phyloP scores from a whole-genome alignment of 2,113 vertebrate species.

The Pseudopipra pipra region DNA sequence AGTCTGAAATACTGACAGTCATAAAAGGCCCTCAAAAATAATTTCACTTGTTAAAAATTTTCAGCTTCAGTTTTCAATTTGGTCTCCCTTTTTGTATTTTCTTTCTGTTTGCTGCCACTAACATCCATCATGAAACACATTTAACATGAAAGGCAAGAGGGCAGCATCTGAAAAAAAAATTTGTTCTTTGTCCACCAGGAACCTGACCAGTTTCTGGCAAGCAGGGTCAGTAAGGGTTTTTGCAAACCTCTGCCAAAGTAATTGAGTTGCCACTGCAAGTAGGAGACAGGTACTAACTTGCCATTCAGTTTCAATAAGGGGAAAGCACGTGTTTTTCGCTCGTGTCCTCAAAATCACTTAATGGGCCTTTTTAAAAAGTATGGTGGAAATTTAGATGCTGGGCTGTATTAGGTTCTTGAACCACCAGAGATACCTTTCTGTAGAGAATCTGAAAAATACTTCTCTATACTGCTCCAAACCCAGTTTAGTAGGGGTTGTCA shows the following conservation, averaged over 20 bases:
- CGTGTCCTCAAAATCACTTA: not conserved
- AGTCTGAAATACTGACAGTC: not conserved
- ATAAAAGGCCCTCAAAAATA: not conserved
- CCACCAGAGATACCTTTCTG: not conserved
- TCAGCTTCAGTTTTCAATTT: not conserved
- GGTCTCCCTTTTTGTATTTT: not conserved
- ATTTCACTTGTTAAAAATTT: not conserved
- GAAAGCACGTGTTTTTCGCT: not conserved
- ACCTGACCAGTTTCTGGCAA: not conserved
- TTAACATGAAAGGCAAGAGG: not conserved
- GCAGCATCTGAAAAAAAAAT: not conserved
- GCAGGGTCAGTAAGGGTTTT: not conserved
- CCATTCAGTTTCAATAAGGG: not conserved
- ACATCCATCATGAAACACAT: not conserved
- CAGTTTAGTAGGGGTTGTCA: not conserved
- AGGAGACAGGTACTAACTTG: not conserved
- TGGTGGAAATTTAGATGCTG: not conserved
- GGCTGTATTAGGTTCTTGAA: not conserved
- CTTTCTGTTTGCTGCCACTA: not conserved
- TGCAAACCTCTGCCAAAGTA: not conserved
- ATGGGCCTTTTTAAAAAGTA: rapidly evolving
- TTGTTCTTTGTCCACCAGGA: not conserved
- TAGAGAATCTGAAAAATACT: not conserved
- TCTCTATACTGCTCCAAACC: too few relatives aligned
- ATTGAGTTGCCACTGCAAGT: not conserved